Conservation (phyloP, 2,888 invertebrate genomes). For the Polydesmus complanatus region DNA sequence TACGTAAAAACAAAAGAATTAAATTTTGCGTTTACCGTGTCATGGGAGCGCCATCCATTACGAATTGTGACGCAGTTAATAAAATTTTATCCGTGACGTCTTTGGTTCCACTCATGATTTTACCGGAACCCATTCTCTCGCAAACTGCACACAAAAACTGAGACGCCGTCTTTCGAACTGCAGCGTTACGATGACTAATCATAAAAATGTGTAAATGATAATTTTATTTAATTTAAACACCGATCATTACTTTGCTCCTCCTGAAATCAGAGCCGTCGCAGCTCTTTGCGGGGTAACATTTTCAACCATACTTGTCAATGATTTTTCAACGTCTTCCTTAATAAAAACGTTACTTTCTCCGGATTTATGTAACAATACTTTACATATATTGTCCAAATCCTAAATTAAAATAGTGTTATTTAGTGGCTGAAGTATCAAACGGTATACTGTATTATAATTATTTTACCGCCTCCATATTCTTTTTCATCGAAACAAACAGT, state of each 20-base stretch:
- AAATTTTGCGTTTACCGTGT: conserved; percentile 58
- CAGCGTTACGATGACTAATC: conserved; percentile 62
- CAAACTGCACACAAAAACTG: conserved; percentile 58
- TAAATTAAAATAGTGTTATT: conserved; percentile 28
- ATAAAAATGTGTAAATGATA: not conserved
- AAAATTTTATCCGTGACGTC: conserved; percentile 69
- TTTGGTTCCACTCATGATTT: conserved; percentile 52
- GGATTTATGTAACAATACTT: conserved; percentile 66
- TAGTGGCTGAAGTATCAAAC: not conserved
- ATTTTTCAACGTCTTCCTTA: conserved; percentile 69
- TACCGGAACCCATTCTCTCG: conserved; percentile 56
- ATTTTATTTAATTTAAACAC: not conserved
- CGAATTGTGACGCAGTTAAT: conserved; percentile 61
- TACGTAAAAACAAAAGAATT: not conserved
- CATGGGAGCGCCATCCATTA: conserved; percentile 74
- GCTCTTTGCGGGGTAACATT: conserved; percentile 46
- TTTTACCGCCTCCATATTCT: conserved; percentile 44
- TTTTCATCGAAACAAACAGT: conserved; percentile 47
- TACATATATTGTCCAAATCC: conserved; percentile 74
- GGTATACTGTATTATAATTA: conserved; percentile 24
- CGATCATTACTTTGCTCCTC: conserved; percentile 32
- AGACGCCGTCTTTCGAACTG: conserved; percentile 71
- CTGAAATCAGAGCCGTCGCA: conserved; percentile 30
- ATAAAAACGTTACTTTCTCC: conserved; percentile 91
- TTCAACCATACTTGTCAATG: conserved; percentile 68